Evolutionary conservation across 2,888 invertebrate species (phyloP), one percentile per base, ranked within the genome.

Genomic region (Lepidocyrtoides sp.): DNA sequence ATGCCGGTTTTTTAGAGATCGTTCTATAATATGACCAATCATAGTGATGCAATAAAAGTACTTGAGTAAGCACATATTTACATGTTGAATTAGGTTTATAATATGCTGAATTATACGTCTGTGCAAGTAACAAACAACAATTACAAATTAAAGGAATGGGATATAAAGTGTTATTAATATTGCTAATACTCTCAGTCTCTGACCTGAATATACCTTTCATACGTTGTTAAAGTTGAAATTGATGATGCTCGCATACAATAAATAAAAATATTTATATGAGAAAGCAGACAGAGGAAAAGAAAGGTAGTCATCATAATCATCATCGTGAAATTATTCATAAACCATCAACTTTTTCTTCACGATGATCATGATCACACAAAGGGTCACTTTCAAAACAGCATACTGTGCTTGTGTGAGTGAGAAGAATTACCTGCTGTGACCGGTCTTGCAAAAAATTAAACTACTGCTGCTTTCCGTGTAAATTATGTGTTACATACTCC

Each of bases 401-500:
- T 44, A 10, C 23, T 44, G 72, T 72, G 17, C 48, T 29, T 44
- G 72, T n/a, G 26, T 69, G 48, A 75, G 86, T 77, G 77, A 75
- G 63, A 84, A 72, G 41, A 69, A 86, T 77, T 86, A 26, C 85
- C 85, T 75, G 85, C 85, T 85, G 85, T 87, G 86, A 87, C 77
- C 48, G 77, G 77, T 77, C 75, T 57, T 75, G 17, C 60, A 72
- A 23, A 44, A 72, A 72, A 72, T 69, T 36, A 63, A 63, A n/a
- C 72, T 44, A 23, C 72, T 36, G 57, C 75, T 60, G 60, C 79
- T 77, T 72, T 23, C 72, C 20, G 79, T 63, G 77, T 72, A 72
- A 72, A 72, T 63, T 69, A 84, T 69, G 69, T 41, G 66, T 23
- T 57, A 17, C 75, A 17, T 72, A 85, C 72, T 75, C 51, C 72